Evolutionary conservation across 37 sponge, comb jelly and placozoan species (phyloP).

Genomic region (Bolinopsis microptera): DNA sequence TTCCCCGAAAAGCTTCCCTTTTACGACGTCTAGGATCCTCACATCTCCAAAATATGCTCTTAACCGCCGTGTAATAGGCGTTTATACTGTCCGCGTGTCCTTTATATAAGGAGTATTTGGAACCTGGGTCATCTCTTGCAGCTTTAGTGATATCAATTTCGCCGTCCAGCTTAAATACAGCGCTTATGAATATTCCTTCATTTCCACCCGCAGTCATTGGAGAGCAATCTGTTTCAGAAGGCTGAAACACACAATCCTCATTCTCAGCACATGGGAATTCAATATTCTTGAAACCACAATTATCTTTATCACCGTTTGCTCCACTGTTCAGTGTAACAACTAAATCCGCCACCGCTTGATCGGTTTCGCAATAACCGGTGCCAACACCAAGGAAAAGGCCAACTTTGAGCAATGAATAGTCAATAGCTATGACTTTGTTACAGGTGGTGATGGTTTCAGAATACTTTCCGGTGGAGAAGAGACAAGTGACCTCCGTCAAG

Average conservation of each 20-base stretch:
- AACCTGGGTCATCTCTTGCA: conserved; percentile 2
- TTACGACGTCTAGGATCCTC: not conserved
- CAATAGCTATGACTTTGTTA: not conserved
- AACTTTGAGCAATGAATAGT: not conserved
- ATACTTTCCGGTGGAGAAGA: not conserved
- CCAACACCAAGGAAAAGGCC: not conserved
- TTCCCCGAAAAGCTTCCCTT: not conserved
- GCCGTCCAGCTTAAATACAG: not conserved
- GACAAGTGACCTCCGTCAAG: not conserved
- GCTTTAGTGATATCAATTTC: not conserved
- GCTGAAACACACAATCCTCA: not conserved
- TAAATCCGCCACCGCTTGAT: not conserved
- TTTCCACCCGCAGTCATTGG: not conserved
- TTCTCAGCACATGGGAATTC: not conserved
- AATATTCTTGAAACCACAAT: not conserved
- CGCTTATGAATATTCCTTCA: not conserved
- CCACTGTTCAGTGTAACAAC: not conserved
- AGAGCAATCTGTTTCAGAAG: not conserved
- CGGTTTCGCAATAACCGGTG: not conserved
- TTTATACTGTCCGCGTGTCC: not conserved
- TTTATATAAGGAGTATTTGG: not conserved
- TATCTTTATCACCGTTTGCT: not conserved
- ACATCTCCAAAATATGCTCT: not conserved
- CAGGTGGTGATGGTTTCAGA: not conserved
- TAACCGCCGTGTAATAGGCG: not conserved